Evolutionary conservation across 2,888 invertebrate genomes (phyloP), one percentile per base, ranked within the genome.

Genomic region (Bursaphelenchus okinawaensis): DNA sequence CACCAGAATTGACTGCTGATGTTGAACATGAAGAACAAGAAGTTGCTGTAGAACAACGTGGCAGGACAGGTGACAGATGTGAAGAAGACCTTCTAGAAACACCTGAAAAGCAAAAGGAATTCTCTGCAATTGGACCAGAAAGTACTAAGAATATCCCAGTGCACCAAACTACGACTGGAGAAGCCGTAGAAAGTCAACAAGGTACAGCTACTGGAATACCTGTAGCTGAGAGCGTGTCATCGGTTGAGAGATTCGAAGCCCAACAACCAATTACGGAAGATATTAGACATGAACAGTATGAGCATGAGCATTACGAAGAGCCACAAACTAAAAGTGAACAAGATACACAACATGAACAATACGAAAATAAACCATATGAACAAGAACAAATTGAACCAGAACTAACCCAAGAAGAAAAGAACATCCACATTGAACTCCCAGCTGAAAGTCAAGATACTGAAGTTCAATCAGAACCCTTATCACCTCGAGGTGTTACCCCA

Each of bases 141-240:
- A 16, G 16, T n/a, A 59, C 60, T 2, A 22, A 54, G 16, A 59
- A 22, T n/a, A 51, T 59, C 22, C 60, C 60, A 1, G 22, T 59
- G 55, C 60, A 59, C 16, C 60, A 51, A 3, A 2, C 27, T 12
- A 54, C 60, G 19, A 29, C 7, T 16, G 52, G 52, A 1, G 51
- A 59, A 50, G 22, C 24, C 12, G 22, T 59, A 1, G 60, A 59
- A 4, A 54, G 40, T n/a, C 40, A 40, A 40, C 12, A 16, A 1
- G 12, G 16, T 12, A n/a, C 12, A 40, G n/a, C 40, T 40, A 12
- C 12, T 40, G 40, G 40, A 40, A 16, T 40, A 12, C 12, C 3
- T 16, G 40, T 12, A 3, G 3, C 40, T 12, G 40, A 40, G n/a
- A 3, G 12, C 3, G 3, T n/a, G 12, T 4, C 40, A 3, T n/a